Evolutionary conservation across 2,797 vertebrate species (phyloP).

Genomic region (Valencia hispanica): DNA sequence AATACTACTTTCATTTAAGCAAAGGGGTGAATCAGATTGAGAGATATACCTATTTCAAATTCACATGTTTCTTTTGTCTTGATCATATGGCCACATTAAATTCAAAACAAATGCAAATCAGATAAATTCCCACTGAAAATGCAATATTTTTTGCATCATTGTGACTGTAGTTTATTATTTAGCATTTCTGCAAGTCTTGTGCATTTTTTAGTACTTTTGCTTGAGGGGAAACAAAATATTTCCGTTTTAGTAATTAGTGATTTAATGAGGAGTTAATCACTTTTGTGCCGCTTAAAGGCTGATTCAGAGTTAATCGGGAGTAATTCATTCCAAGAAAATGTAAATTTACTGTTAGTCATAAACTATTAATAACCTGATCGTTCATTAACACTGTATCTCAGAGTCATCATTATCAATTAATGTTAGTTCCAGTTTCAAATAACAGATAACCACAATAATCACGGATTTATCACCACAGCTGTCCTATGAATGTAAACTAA

Average conservation of each 20-base stretch:
- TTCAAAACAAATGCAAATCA: not conserved
- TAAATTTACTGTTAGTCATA: slow-evolving; percentile 11
- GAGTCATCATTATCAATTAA: not conserved
- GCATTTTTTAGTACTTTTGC: not conserved
- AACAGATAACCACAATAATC: not conserved
- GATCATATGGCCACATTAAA: not conserved
- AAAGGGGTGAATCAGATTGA: not conserved
- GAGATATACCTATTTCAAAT: not conserved
- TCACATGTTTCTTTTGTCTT: not conserved
- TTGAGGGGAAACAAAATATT: slow-evolving; percentile 20
- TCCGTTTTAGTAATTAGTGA: slow-evolving; percentile 4
- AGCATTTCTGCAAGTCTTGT: not conserved
- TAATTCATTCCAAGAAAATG: slow-evolving; percentile 9
- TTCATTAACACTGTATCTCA: slow-evolving; percentile 13
- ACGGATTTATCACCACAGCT: not conserved
- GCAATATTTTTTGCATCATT: not conserved
- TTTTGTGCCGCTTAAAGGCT: slow-evolving; percentile 15
- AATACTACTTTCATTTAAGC: not conserved
- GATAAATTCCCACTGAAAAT: not conserved
- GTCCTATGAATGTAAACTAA: not conserved
- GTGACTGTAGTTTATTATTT: not conserved
- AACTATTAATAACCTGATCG: slow-evolving; percentile 26
- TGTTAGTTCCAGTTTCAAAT: no score
- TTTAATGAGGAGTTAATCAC: slow-evolving; percentile 19
- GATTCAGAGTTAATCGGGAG: slow-evolving; percentile 11